Percentiles rank a stretch among this genome's conserved stretches.
These are phyloP conservation scores for Rhyacophila evoluta DNA, from an alignment of 2,888 invertebrate species.

Conservation along the genomic window DNA sequence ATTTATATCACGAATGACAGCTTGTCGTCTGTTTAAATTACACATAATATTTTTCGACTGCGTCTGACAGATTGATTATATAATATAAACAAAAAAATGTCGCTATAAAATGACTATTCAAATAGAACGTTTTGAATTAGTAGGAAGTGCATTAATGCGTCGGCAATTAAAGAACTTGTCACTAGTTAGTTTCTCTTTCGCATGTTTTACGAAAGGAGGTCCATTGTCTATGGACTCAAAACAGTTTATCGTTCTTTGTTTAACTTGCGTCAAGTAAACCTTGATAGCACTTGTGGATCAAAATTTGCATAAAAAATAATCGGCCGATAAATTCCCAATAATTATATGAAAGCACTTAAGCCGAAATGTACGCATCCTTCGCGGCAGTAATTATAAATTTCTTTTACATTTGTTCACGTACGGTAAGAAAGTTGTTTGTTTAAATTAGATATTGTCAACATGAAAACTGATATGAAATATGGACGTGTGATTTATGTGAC, in stretches of 20 bases:
- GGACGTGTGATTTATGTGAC: not conserved
- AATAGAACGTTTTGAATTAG: not conserved
- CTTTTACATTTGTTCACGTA: not conserved
- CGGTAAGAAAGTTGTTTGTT: not conserved
- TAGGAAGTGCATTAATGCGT: not conserved
- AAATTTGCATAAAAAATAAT: not conserved
- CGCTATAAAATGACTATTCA: too few species aligned
- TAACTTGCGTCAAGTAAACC: not conserved
- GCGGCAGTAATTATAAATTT: not conserved
- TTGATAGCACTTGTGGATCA: not conserved
- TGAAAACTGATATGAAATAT: not conserved
- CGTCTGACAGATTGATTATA: too few species aligned
- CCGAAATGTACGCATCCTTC: not conserved
- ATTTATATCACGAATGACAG: too few species aligned
- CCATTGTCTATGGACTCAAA: conserved; percentile 27
- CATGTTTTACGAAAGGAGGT: conserved; percentile 19
- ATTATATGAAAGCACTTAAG: not conserved
- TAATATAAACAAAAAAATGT: too few species aligned
- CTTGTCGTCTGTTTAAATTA: too few species aligned
- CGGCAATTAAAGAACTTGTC: conserved; percentile 2
- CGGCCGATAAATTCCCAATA: not conserved
- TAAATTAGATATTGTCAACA: not conserved
- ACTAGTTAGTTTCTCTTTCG: conserved; percentile 25
- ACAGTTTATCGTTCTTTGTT: conserved; percentile 6
- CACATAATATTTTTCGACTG: too few species aligned